Conservation (phyloP, 2,797 vertebrate genomes). For the Mormyrops boulengeri region DNA sequence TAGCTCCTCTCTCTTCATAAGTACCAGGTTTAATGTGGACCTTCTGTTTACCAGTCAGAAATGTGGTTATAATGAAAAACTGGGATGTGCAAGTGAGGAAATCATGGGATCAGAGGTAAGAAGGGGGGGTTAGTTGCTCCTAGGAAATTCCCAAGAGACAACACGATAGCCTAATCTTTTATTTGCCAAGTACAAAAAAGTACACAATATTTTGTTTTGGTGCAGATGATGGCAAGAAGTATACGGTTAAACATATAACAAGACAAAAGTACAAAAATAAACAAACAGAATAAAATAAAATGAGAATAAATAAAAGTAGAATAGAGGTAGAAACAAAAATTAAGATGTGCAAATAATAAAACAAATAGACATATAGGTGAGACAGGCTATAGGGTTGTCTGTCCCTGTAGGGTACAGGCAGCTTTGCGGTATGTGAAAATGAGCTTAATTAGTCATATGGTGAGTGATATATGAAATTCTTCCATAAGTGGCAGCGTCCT, state of each 20-base stretch:
- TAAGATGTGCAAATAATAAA: neutral
- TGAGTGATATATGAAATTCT: neutral
- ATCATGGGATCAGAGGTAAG: neutral
- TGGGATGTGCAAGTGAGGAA: neutral
- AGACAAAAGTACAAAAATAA: neutral
- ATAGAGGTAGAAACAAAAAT: neutral
- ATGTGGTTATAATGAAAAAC: neutral
- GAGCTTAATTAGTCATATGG: neutral
- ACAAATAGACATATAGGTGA: neutral
- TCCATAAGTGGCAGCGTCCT: neutral
- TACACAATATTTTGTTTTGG: neutral
- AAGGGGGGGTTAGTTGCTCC: neutral
- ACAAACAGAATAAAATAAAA: no score
- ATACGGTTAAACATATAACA: neutral
- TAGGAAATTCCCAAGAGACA: neutral
- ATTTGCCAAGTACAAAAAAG: neutral
- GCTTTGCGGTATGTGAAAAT: neutral
- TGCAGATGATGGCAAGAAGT: neutral
- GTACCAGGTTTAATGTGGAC: neutral
- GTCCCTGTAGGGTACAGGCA: neutral
- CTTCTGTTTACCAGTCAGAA: neutral
- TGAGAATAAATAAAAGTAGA: neutral
- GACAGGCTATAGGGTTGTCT: neutral
- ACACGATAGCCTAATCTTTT: neutral
- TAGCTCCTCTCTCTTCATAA: neutral